Percentiles rank a stretch among this genome's conserved stretches.
Conservation (phyloP, 2,888 invertebrate genomes). For the Oligia strigilis region DNA sequence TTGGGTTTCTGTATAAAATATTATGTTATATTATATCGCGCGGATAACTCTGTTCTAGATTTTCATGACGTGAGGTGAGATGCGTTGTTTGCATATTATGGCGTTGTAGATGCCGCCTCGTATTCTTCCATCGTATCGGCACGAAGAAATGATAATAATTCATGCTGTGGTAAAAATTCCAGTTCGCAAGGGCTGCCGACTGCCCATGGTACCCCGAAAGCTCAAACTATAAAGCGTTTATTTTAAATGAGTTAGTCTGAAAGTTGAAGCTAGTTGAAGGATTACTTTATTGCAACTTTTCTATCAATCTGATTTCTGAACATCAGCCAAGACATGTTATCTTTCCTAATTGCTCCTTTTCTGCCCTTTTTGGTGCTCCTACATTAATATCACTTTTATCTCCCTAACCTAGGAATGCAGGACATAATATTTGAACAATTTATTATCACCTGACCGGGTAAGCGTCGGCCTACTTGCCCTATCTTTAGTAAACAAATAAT, state of each 20-base stretch:
- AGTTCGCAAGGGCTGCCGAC: too few species aligned
- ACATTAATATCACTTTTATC: neutral
- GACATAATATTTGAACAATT: slow-evolving; percentile 26
- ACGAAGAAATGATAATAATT: too few species aligned
- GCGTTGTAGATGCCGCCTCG: too few species aligned
- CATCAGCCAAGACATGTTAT: neutral
- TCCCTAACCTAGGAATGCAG: slow-evolving; percentile 10
- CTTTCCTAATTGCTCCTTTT: neutral
- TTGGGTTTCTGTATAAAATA: too few species aligned
- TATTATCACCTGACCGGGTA: slow-evolving; percentile 60
- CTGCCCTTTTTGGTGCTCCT: neutral
- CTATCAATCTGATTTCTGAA: neutral
- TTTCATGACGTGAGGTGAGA: too few species aligned
- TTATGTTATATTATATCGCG: too few species aligned
- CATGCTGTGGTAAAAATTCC: too few species aligned
- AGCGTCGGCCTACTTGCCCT: slow-evolving; percentile 41
- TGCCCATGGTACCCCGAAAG: too few species aligned
- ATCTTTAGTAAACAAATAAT: slow-evolving; percentile 57
- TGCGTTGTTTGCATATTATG: too few species aligned
- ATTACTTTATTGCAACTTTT: neutral
- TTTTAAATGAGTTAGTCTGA: neutral
- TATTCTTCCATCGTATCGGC: too few species aligned
- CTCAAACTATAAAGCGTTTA: too few species aligned
- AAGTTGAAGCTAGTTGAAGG: neutral
- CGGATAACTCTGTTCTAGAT: too few species aligned